Evolutionary conservation across 2,797 vertebrate species (phyloP), one percentile per base, ranked within the genome.

Genomic region (Melanitta fusca): DNA sequence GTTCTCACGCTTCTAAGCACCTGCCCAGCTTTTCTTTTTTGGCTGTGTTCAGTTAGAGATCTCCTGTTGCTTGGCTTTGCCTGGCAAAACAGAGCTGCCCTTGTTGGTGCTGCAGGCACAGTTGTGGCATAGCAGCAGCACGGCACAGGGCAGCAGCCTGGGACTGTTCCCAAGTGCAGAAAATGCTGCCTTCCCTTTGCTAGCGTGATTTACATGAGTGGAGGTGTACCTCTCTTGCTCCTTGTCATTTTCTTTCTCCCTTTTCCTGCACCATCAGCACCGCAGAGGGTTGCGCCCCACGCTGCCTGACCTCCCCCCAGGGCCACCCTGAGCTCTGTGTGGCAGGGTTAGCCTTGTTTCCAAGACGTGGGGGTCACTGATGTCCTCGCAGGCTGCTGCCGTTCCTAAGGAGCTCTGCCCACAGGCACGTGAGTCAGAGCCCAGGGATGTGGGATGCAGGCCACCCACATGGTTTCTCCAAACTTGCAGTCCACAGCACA

Each of bases 391-490:
- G 28, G 19, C 22, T 80, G 25, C 61, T 58, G 45, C n/a, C 7
- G 1, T 45, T 21, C 24, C 60, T 36, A 43, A 27, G 27, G 21
- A 81, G 3, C 12, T 32, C 45, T 64, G 47, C 39, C n/a, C 13
- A 2, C 43, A 60, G 22, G 17, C 19, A 60, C 1, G 1, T 6
- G 54, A 25, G 18, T 25, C 1, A 0, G 57, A 87, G 25, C 13
- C 24, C 65, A 45, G 22, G 38, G n/a, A 38, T 61, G 32, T 58
- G 39, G 49, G 28, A 38, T 47, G 56, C 45, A 47, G 22, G 89
- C 56, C 66, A 54, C 53, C 74, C 94, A 51, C 39, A 25, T 10
- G 36, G 13, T 62, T 93, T 38, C 69, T 91, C 93, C 47, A 65
- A 72, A 11, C 69, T 85, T 70, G 68, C n/a, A 88, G 43, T 32